These are phyloP conservation scores for Fragum whitleyi DNA, from an alignment of 2,888 invertebrate genomes.

Conservation along the genomic window DNA sequence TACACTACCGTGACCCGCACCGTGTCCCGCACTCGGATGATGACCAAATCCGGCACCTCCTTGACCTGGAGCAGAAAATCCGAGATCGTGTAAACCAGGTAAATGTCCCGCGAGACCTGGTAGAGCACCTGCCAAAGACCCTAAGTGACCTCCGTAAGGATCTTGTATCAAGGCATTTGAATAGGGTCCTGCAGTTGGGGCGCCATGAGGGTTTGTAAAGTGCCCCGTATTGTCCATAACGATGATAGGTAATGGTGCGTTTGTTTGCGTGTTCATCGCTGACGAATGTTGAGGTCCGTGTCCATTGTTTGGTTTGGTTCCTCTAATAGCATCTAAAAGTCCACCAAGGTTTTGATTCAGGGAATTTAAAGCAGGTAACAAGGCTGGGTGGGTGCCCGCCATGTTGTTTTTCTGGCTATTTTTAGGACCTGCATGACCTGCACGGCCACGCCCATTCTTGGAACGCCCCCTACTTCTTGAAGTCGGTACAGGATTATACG, in stretches of 20 bases:
- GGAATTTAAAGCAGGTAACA: background rate
- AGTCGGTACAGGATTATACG: background rate
- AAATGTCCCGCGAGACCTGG: background rate
- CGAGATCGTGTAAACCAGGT: background rate
- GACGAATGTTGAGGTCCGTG: background rate
- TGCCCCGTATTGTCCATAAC: background rate
- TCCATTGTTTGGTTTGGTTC: too few relatives aligned
- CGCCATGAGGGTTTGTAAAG: background rate
- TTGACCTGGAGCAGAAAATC: background rate
- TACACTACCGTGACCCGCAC: background rate
- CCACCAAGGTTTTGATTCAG: conserved; percentile 16
- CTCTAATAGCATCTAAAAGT: background rate
- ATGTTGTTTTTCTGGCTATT: background rate
- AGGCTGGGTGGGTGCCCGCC: background rate
- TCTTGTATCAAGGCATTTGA: background rate
- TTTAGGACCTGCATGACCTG: background rate
- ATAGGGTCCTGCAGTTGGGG: background rate
- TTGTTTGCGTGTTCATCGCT: background rate
- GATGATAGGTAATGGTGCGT: background rate
- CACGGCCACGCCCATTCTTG: too few relatives aligned
- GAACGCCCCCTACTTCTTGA: background rate
- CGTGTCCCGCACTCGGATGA: background rate
- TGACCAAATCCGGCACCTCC: background rate
- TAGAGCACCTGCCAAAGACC: background rate
- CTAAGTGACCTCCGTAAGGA: background rate